Evolutionary conservation across 2,113 vertebrate species (phyloP).

Genomic region (Carassius carassius): DNA sequence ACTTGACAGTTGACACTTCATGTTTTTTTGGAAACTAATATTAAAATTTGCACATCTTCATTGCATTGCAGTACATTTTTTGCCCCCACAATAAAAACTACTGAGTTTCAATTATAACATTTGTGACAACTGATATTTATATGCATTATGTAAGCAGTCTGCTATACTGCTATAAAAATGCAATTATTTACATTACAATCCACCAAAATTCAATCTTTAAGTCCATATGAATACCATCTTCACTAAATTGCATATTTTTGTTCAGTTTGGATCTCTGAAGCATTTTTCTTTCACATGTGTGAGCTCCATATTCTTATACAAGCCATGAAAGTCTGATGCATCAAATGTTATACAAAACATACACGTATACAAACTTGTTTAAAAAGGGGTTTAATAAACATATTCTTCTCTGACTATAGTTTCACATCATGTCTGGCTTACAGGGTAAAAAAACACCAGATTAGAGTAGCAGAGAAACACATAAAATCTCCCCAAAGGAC

Average conservation of each 20-base stretch:
- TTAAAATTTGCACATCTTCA: background rate
- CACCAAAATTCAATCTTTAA: background rate
- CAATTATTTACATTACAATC: no score
- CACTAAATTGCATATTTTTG: background rate
- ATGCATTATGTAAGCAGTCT: no score
- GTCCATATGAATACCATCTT: background rate
- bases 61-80: no score
- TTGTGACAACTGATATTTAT: no score
- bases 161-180: no score
- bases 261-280: no score
- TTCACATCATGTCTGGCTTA: background rate
- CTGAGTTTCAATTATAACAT: background rate
- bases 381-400: background rate
- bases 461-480: background rate
- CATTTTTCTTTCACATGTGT: background rate
- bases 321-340: no score
- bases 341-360: background rate
- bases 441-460: background rate
- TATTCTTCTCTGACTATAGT: background rate
- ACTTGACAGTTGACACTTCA: no score
- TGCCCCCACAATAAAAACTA: no score
- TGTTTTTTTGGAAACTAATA: background rate
- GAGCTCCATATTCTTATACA: background rate
- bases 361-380: background rate
- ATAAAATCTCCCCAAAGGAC: background rate